A percentile compares a stretch with the other conserved stretches of the same genome.
Conservation (phyloP, 1,140 invertebrate species). For the Tribolium castaneum region DNA sequence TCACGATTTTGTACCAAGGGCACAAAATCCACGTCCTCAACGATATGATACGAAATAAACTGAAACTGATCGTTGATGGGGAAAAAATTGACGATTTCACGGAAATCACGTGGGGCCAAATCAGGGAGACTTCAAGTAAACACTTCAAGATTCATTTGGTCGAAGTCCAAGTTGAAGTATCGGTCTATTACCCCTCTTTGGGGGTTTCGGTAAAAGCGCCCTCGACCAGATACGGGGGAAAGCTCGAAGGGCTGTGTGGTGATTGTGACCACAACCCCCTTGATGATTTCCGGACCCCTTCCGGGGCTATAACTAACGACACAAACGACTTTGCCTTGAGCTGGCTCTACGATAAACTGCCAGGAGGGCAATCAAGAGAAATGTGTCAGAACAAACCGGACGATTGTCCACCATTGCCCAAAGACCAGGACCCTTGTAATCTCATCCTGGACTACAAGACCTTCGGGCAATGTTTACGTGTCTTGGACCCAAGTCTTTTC, state of each 20-base stretch:
- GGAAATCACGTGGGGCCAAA: constrained; percentile 62
- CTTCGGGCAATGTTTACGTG: constrained; percentile 77
- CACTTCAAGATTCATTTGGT: constrained; percentile 65
- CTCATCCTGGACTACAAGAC: constrained; percentile 71
- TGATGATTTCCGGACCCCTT: constrained; percentile 72
- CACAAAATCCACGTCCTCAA: constrained; percentile 65
- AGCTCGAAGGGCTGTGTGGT: constrained; percentile 83
- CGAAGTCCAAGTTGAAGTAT: constrained; percentile 65
- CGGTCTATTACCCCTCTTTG: constrained; percentile 59
- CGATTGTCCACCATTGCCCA: constrained; percentile 67
- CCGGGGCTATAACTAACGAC: constrained; percentile 64
- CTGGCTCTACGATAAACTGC: constrained; percentile 69
- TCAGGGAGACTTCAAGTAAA: constrained; percentile 60
- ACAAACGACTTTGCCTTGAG: constrained; percentile 70
- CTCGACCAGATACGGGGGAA: constrained; percentile 77
- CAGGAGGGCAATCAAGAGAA: constrained; percentile 52
- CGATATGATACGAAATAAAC: constrained; percentile 52
- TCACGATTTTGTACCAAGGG: constrained; percentile 74
- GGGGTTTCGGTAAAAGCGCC: constrained; percentile 70
- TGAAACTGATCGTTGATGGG: constrained; percentile 62
- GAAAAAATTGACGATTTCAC: constrained; percentile 59
- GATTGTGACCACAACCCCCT: constrained; percentile 76
- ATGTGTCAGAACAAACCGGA: constrained; percentile 59
- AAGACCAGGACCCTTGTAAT: constrained; percentile 73
- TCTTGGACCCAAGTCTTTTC: constrained; percentile 77